Conservation (phyloP, 2,113 vertebrate genomes). For the Microcebus tavaratra region DNA sequence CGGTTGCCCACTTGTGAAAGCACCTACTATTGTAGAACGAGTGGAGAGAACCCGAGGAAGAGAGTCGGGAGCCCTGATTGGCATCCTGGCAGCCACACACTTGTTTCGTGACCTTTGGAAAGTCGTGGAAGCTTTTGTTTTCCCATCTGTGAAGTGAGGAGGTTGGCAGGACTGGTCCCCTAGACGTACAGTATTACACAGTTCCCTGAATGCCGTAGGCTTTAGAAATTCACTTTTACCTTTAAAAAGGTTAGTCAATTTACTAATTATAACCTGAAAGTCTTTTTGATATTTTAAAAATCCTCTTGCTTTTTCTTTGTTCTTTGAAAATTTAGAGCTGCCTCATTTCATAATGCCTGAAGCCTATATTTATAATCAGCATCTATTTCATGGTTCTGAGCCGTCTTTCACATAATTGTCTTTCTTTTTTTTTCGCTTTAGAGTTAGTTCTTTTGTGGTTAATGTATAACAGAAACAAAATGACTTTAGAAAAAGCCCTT, state of each 20-base stretch:
- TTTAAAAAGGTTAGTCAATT: conserved; percentile 67
- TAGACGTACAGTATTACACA: not conserved
- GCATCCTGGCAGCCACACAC: not conserved
- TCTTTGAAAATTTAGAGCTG: conserved; percentile 68
- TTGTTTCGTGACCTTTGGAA: not conserved
- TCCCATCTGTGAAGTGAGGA: not conserved
- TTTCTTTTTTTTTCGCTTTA: conserved; percentile 49
- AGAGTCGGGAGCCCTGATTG: not conserved
- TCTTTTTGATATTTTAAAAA: conserved; percentile 62
- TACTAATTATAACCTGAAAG: conserved; percentile 71
- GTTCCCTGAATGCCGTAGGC: not conserved
- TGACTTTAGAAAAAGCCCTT: conserved; percentile 44
- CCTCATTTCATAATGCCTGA: conserved; percentile 54
- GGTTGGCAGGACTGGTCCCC: not conserved
- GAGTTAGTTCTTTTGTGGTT: conserved; percentile 64
- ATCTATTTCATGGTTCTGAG: conserved; percentile 66
- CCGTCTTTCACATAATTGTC: conserved; percentile 47
- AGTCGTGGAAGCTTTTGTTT: conserved; percentile 5
- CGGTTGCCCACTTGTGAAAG: not conserved
- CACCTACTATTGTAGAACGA: not conserved
- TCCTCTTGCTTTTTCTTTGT: conserved; percentile 60
- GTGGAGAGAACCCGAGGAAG: not conserved
- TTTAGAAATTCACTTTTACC: conserved; percentile 55
- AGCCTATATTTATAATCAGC: conserved; percentile 69
- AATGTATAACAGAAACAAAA: conserved; percentile 58